Conservation (phyloP, 2,888 invertebrate genomes). For the Heliconius ethilla region DNA sequence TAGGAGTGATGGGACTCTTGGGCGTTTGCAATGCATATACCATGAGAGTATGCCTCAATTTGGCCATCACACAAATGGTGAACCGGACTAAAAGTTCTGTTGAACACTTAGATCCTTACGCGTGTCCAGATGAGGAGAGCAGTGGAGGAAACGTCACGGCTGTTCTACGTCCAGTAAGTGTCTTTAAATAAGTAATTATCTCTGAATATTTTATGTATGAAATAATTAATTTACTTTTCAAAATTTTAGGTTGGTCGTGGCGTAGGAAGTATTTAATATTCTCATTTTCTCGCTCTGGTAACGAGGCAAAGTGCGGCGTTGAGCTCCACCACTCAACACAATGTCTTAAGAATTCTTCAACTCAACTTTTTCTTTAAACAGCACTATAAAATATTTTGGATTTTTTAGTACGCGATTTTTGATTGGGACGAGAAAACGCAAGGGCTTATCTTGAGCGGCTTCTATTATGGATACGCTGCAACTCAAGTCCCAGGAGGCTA, state of each 20-base stretch:
- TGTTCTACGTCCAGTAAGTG: slow-evolving; percentile 62
- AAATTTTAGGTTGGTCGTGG: not conserved
- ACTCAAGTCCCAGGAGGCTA: slow-evolving; percentile 93
- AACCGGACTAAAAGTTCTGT: slow-evolving; percentile 50
- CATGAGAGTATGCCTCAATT: slow-evolving; percentile 87
- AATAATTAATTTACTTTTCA: not conserved
- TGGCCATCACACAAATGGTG: slow-evolving; percentile 88
- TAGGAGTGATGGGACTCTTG: slow-evolving; percentile 87
- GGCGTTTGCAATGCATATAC: slow-evolving; percentile 88
- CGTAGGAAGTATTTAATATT: not conserved
- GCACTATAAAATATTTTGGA: not conserved
- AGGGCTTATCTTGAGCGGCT: slow-evolving; percentile 89
- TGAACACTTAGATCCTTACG: slow-evolving; percentile 56
- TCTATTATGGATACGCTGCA: slow-evolving; percentile 92
- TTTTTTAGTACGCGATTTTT: slow-evolving; percentile 70
- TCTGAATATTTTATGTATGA: not conserved
- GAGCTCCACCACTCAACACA: not conserved
- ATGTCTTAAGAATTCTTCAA: not conserved
- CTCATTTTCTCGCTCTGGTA: not conserved
- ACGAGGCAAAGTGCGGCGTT: not conserved
- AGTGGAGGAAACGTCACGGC: slow-evolving; percentile 49
- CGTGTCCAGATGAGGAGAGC: slow-evolving; percentile 61
- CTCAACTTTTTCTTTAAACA: not conserved
- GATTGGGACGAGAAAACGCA: slow-evolving; percentile 87
- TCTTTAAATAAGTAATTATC: not conserved